Evolutionary conservation across 2,113 vertebrate genomes (phyloP), one percentile per base, ranked within the genome.

Genomic region (Trogon surrucura): DNA sequence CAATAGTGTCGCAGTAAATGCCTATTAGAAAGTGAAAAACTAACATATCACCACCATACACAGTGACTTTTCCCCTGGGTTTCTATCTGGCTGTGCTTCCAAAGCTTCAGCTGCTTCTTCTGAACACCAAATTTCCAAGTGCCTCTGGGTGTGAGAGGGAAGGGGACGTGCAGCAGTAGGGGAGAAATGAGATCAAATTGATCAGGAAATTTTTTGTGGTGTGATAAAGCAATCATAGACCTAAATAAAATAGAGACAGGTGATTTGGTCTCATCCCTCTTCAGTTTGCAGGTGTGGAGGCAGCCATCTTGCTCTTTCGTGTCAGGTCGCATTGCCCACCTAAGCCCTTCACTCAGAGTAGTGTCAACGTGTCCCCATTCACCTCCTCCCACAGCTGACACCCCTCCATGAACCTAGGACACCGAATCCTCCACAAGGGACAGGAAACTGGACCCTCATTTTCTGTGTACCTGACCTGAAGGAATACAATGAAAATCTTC

Each of bases 291-390:
- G 47, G 4, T 4, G 13, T 79, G 36, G 36, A 79, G 11, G 44
- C n/a, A 56, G n/a, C 36, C 30, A 22, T 29, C 22, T 38, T 79
- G 11, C 3, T 36, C 22, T 75, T 62, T 69, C 48, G 34, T 0
- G 0, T 17, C 41, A 36, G 15, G 34, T 29, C 25, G 36, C 38
- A 15, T 8, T 0, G 0, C 13, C 27, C 29, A 14, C 13, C 27
- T 4, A 6, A 56, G 38, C 53, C 54, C 36, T 58, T 58, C 45
- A 34, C 44, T 27, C 17, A 32, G 13, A 58, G 13, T 48, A 45
- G 7, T 2, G 32, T 45, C n/a, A 13, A 21, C 19, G 6, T 2
- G 32, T 45, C n/a, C 15, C 25, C 19, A 10, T 3, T 15, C 32
- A 22, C 2, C 32, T 65, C 25, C 23, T 77, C 23, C 22, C 29